Base-by-base conservation (phyloP, 2,113 vertebrate species). In the Pardalotus punctatus region DNA sequence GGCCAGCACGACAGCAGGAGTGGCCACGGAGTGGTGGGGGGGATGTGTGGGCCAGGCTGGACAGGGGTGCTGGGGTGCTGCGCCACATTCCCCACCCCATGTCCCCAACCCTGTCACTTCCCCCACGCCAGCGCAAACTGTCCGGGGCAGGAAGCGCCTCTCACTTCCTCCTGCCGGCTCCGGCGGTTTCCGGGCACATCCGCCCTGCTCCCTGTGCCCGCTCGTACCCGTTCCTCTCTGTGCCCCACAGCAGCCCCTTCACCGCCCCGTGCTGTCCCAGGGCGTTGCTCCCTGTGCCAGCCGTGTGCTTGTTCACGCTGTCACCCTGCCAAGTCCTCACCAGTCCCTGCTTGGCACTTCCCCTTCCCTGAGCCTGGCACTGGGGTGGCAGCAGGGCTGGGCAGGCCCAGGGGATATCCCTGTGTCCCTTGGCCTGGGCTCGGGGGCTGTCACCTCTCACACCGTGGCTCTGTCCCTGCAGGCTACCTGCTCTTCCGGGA, bases 401-500 rank as follows among this genome's bases (percentile, higher is more conserved):
- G 27, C 38, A 12, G 9, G 28, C 12, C 5, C 1, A 14, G 12
- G 43, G 25, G 31, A 7, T 38, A 18, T 12, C 72, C 11, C 73
- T 5, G 38, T 22, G 18, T 33, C 58, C 50, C 45, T 33, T 7
- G 11, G 42, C 40, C 28, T 48, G 35, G 29, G 31, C 56, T 14
- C 4, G 15, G 83, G 7, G 11, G 14, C 38, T 14, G 70, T 18
- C 48, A 15, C 12, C 8, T 15, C 58, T 88, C 65, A 92, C 0
- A 0, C 76, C 20, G 0, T 18, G 33, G 13, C 36, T 83, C 72
- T 64, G 21, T 12, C 38, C 53, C 69, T 64, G 80, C 94, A 98
- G 98, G 98, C 38, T 98, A 98, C 92, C 79, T 98, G 94, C 97
- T 98, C 4, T 98, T 98, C 92, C 94, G 98, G 23, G 98, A 98